Evolutionary conservation across 2,888 invertebrate genomes (phyloP), one percentile per base, ranked within the genome.

Genomic region (Ypsolopha scabrella): DNA sequence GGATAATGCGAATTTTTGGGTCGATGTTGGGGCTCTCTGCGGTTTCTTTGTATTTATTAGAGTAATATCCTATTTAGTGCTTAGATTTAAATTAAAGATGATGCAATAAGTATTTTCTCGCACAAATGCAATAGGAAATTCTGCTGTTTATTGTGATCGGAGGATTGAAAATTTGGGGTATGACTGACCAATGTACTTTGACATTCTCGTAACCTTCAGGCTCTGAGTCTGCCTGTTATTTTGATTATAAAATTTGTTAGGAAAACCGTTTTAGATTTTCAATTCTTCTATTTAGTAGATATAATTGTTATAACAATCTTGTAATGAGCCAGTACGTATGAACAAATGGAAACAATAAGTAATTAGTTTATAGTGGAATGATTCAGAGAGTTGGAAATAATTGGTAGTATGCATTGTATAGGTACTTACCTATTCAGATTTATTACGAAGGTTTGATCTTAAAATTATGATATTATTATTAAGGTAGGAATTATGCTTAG

Each of bases 11-110:
- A 90, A 90, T 59, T 94, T 93, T 71, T 93, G 95, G 90, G 83
- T 96, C 10, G 96, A 97, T 77, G 94, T 93, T 10, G 91, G 91
- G 13, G 94, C 95, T n/a, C 85, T 97, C 53, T 78, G 91, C 60
- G 92, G 90, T 49, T 93, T 95, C 67, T 95, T 97, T 70, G 80
- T 96, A 59, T 89, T 91, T 59, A 88, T 95, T 61, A 90, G 95
- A 74, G 85, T 94, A 70, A 87, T 92, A 68, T 93, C 94, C 57
- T 95, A 94, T 72, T 91, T 95, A 75, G 92, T 95, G 57, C 87
- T 97, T 67, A 91, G 93, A 73, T 92, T 94, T 80, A 94, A 94
- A 75, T 81, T 94, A 68, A 86, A 86, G 64, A 87, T 86, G 85
- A 86, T 87, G 79, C 82, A 83, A 70, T 87, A 86, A 56, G 33